Evolutionary conservation across 2,888 invertebrate genomes (phyloP), one percentile per base, ranked within the genome.

Genomic region (Drosophila mimica): DNA sequence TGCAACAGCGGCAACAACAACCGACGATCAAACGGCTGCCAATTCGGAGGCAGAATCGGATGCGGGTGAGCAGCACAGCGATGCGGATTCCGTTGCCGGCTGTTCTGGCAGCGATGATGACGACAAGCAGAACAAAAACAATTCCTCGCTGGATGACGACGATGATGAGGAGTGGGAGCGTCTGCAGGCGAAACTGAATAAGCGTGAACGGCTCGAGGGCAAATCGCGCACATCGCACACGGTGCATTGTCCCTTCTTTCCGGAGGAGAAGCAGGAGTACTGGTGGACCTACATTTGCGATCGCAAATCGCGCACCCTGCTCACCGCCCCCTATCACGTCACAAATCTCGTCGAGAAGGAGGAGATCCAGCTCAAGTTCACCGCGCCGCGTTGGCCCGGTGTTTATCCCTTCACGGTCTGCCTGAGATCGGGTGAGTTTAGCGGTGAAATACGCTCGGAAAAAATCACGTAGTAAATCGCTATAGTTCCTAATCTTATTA

Each of bases 211-310:
- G 81, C 94, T 99, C 48, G 99, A 99, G 93, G 98, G 98, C 8
- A 97, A 98, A 91, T 98, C 98, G 54, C 98, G 98, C 94, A 95
- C 96, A 84, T 99, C 99, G 17, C 99, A 99, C 92, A 95, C 96
- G n/a, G 99, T 99, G 33, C 99, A 99, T 93, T 97, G 98, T 94
- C 99, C 99, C 0, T 96, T 96, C 93, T 99, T 97, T 93, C 98
- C 99, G 6, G 96, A 96, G 94, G 97, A 97, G 81, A 98, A 99
- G 93, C 99, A 99, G 93, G 99, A 99, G 93, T 99, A 97, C 94
- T 99, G 99, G 99, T 99, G 99, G 99, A 96, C 99, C 79, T 99
- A 99, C 93, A 97, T 99, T 85, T 97, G 97, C 93, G 99, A 99
- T 94, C 96, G 98, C 88, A 99, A 98, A 94, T 97, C 97, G 81